Evolutionary conservation across 2,113 vertebrate species (phyloP), one percentile per base, ranked within the genome.

Genomic region (Thermophis baileyi): DNA sequence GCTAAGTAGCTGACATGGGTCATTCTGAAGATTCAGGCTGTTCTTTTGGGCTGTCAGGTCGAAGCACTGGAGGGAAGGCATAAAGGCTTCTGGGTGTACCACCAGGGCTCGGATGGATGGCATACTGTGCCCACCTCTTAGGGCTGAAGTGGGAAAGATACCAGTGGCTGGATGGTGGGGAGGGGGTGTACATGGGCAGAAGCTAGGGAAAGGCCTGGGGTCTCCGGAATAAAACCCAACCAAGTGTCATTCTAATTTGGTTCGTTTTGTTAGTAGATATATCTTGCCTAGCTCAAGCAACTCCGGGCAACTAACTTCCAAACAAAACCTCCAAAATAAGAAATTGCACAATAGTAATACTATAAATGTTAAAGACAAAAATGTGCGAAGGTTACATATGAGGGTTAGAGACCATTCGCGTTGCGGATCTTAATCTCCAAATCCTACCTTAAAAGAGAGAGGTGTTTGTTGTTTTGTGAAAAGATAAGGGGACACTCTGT

Each of bases 1-100:
- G 92, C 97, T 97, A 94, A 95, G 95, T 97, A 96, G 97, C 96
- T 97, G 97, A 97, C 98, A 95, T 96, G 95, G 95, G 97, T 95
- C 94, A 95, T 95, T 97, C 97, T 98, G 97, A 97, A 97, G 96
- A 98, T 98, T 98, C 98, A 95, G 95, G 96, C 95, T 97, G 95
- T 98, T 97, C 97, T 97, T 93, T 96, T 94, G 94, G 94, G 92
- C 98, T 98, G 97, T 98, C 97, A 95, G 96, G 96, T 97, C 97
- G 96, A 35, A 97, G 98, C 97, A 97, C 98, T 97, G 98, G 98
- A 97, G 96, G 97, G 91, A 96, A 95, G 87, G 94, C 96, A 94
- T 93, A 86, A 93, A 94, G 94, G 96, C 97, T 97, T 97, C 97
- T 96, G 97, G 97, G 96, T 95, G 96, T 96, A 47, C 97, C 22